Percentiles rank a stretch among this genome's conserved stretches.
These are phyloP conservation scores for Lumbricus terrestris DNA, from an alignment of 2,888 invertebrate species.

Conservation along the genomic window DNA sequence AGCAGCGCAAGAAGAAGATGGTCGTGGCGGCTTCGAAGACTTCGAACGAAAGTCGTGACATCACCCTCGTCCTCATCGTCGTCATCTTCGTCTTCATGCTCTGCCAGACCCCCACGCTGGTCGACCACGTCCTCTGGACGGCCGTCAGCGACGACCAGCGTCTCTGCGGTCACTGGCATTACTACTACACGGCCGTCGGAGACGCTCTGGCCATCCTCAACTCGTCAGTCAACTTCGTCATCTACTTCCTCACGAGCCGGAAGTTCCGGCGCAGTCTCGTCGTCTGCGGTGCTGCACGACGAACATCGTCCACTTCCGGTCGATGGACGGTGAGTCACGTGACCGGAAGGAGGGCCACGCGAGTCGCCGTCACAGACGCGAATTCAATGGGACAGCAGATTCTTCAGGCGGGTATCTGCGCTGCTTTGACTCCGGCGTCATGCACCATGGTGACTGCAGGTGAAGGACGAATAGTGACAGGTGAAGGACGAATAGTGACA, in stretches of 20 bases:
- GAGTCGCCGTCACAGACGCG: not conserved
- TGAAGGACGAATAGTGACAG: not conserved
- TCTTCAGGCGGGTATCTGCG: not conserved
- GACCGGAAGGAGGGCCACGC: not conserved
- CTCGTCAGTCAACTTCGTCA: conserved; percentile 41
- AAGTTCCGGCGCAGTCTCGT: conserved; percentile 35
- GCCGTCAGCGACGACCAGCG: conserved; percentile 33
- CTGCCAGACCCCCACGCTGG: conserved; percentile 43
- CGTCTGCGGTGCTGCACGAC: not conserved
- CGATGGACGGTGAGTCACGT: not conserved
- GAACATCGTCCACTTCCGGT: not conserved
- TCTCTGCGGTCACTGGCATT: conserved; percentile 40
- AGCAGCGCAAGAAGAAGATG: conserved; percentile 30
- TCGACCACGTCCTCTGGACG: conserved; percentile 43
- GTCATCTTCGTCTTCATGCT: conserved; percentile 41
- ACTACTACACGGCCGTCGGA: conserved; percentile 43
- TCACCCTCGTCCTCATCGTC: conserved; percentile 41
- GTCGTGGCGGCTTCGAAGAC: too few relatives aligned
- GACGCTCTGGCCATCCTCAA: conserved; percentile 40
- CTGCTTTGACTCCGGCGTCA: not conserved
- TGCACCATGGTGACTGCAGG: not conserved
- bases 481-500: not conserved
- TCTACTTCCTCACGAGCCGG: conserved; percentile 40
- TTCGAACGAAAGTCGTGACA: conserved; percentile 25
- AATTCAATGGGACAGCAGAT: not conserved